These are phyloP conservation scores for Leiothrix lutea DNA, from an alignment of 2,113 vertebrate species.

Conservation along the genomic window DNA sequence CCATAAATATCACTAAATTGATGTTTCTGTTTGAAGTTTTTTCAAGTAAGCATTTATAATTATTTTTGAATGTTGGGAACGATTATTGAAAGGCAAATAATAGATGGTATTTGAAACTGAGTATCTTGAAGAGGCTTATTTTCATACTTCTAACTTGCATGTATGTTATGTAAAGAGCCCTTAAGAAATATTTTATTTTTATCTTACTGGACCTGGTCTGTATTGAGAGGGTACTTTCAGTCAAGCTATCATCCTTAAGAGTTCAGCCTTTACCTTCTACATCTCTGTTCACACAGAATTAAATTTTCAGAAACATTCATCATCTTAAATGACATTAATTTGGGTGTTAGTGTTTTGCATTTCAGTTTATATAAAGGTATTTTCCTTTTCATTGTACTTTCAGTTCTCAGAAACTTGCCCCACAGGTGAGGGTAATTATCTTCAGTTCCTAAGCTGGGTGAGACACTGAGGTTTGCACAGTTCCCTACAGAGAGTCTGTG, in stretches of 20 bases:
- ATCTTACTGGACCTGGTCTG: background rate
- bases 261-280: background rate
- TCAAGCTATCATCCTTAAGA: background rate
- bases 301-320: background rate
- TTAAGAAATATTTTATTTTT: background rate
- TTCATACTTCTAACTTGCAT: background rate
- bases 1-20: background rate
- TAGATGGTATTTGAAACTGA: background rate
- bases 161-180: background rate
- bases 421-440: slow-evolving; percentile 23
- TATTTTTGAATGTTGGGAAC: background rate
- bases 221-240: background rate
- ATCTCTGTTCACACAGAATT: background rate
- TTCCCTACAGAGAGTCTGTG: background rate
- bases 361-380: background rate
- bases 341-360: background rate
- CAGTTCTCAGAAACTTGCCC: background rate
- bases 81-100: background rate
- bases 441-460: background rate
- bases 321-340: background rate
- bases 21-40: background rate
- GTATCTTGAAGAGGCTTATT: background rate
- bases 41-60: background rate
- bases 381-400: background rate
- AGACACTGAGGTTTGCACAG: slow-evolving; percentile 2